Conservation (phyloP, 92 coral and sea anemone species). For the Zoanthus solanderi region DNA sequence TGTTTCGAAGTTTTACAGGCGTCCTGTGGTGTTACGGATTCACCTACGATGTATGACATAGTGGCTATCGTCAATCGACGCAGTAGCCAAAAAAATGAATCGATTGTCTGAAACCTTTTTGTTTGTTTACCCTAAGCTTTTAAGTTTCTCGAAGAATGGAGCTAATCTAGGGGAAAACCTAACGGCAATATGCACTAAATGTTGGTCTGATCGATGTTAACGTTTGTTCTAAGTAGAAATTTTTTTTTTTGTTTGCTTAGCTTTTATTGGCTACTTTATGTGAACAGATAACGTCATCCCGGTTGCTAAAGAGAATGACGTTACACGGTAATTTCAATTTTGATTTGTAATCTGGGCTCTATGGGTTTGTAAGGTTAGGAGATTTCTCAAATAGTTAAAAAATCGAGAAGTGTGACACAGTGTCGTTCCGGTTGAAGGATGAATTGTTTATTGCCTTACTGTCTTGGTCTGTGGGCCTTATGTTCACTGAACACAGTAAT, state of each 20-base stretch:
- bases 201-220: background rate
- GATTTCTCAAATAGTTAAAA: constrained; percentile 10
- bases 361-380: background rate
- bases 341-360: constrained; percentile 28
- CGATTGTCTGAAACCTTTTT: no score
- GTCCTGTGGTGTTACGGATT: no score
- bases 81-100: no score
- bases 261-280: constrained; percentile 31
- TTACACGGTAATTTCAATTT: constrained; percentile 23
- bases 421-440: constrained; percentile 1
- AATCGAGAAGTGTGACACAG: constrained; percentile 25
- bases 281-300: constrained; percentile 42
- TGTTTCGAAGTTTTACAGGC: no score
- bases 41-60: no score
- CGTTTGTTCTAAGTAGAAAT: constrained; percentile 22
- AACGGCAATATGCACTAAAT: background rate
- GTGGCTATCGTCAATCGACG: no score
- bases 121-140: no score
- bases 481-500: background rate
- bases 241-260: constrained; percentile 7
- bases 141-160: no score
- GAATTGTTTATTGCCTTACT: constrained; percentile 24
- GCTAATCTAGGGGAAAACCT: no score
- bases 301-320: constrained; percentile 26
- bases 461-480: constrained; percentile 27